Evolutionary conservation across 2,888 invertebrate species (phyloP).

Genomic region (Lasioglossum oenotherae): DNA sequence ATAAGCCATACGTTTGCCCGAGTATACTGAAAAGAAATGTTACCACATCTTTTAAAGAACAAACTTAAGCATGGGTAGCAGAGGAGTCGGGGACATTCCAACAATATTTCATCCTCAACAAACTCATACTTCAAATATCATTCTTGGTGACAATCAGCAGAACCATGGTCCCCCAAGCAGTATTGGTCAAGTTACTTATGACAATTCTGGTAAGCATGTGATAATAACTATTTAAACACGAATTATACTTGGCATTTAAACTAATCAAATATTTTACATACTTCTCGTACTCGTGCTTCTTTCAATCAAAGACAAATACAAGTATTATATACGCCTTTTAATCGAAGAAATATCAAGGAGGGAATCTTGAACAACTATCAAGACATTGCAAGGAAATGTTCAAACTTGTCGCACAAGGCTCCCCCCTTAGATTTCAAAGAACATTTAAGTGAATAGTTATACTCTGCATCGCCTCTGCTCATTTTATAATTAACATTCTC

Average conservation of each 20-base stretch:
- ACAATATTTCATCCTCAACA: conserved; percentile 83
- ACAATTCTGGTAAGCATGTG: conserved; percentile 71
- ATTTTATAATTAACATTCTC: background rate
- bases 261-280: background rate
- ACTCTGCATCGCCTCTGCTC: background rate
- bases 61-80: conserved; percentile 78
- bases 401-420: background rate
- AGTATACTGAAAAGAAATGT: conserved; percentile 40
- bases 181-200: conserved; percentile 74
- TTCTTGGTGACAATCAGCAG: conserved; percentile 78
- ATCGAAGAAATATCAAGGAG: background rate
- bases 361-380: background rate
- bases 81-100: conserved; percentile 78
- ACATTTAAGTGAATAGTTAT: background rate
- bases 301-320: conserved; percentile 1
- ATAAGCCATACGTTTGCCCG: conserved; percentile 2
- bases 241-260: background rate
- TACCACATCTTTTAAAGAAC: conserved; percentile 66
- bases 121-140: conserved; percentile 77
- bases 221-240: conserved; percentile 4
- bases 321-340: background rate
- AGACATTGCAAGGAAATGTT: background rate
- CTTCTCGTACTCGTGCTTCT: background rate
- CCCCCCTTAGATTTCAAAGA: background rate
- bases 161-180: conserved; percentile 72